Base-by-base conservation (phyloP, 2,888 invertebrate species). In the Anodontia alba region DNA sequence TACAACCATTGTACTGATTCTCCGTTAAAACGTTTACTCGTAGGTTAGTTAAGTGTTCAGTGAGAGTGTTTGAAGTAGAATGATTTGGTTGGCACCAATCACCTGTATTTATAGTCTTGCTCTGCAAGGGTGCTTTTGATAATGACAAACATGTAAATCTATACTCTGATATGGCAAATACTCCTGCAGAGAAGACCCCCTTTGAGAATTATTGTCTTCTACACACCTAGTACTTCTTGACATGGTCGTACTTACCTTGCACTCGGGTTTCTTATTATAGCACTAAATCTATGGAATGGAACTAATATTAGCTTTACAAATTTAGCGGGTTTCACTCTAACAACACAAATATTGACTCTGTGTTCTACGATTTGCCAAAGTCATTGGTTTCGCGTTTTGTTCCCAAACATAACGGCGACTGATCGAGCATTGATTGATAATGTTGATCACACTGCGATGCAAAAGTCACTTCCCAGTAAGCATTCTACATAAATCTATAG, bases 1-100 rank as follows among this genome's bases (percentile, higher is more conserved):
- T 2, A 81, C 57, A 72, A 86, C 86, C 86, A 86, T 86, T 5
- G 3, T 69, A 5, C 26, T 42, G 23, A 26, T 26, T n/a, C 10
- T n/a, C 20, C 29, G 23, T 38, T 17, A 10, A 69, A 29, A 42
- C 33, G 8, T 42, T 46, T 43, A 26, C 20, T 38, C 26, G 42
- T 12, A 23, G 29, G 26, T 20, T 69, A 36, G 36, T 17, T 20
- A 69, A 43, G 69, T 69, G 69, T 46, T 43, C 26, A 7, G 69
- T 69, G 42, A 43, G 69, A 46, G 42, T 29, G 69, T 69, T 2
- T 31, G 43, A 43, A 43, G 38, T 26, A 29, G 42, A 42, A 7
- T 69, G 69, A 66, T 46, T 46, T 17, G 0, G 20, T 15, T 36
- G 43, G 23, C 26, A 73, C 23, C 26, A 0, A 0, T 20, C 36